Base-by-base conservation (phyloP, 2,797 vertebrate genomes). In the Chrosomus eos region DNA sequence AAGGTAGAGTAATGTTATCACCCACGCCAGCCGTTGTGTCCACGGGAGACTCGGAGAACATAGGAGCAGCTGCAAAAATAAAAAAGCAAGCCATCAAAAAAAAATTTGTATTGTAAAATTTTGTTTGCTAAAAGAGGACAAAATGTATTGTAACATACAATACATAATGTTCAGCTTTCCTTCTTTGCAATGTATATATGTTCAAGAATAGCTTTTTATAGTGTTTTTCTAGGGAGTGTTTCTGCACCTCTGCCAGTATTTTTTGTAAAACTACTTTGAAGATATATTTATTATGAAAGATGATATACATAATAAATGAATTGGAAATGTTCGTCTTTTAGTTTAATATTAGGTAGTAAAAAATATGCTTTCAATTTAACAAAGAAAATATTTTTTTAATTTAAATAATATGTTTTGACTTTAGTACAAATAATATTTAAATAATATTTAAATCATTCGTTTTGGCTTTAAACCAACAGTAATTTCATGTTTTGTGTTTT, bases 1-100 rank as follows among this genome's bases (percentile, higher is more conserved):
- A 98, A 0, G 92, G 91, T 55, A 99, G 93, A 79, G 93, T 94
- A 85, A 96, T 90, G 0, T 94, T 96, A 70, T 95, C 94, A 51
- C 97, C 97, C 0, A 91, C 92, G 7, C 91, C 93, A 0, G 92
- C 95, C 0, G 91, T 91, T 85, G 92, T 0, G 0, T 98, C 95
- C 1, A 48, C 89, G 0, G 97, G 96, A 33, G 87, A 93, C 89
- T 97, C 94, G 0, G 84, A 91, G 90, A 98, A 96, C 87, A 90
- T 93, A 28, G 97, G 97, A 0, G 93, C 93, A 85, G 90, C 97
- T 98, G 89, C 3, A 48, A 3, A 19, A n/a, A 3, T 9, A 80
- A 8, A 11, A 68, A 36, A 67, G 6, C n/a, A 77, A 77, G 33
- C 19, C 2, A 45, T 36, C 16, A 67, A 36, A 66, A 66, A 26